A percentile compares a stretch with the other conserved stretches of the same genome.
These are phyloP conservation scores for Vulpes lagopus DNA, from an alignment of 2,113 vertebrate species.

Conservation along the genomic window DNA sequence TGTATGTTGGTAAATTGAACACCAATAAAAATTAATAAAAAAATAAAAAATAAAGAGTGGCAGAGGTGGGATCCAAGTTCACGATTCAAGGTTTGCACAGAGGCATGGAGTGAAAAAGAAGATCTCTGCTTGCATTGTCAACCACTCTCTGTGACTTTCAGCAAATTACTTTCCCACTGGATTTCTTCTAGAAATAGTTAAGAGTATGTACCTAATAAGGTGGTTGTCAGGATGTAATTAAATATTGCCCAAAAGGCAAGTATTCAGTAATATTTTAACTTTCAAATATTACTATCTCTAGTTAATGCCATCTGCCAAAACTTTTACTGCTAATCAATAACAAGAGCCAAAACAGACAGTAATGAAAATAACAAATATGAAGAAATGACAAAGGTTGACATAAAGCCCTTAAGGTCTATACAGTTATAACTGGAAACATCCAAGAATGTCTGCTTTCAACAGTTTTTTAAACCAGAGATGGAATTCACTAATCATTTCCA, in stretches of 20 bases:
- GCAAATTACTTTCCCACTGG: neutral
- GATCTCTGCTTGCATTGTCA: neutral
- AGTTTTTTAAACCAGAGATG: neutral
- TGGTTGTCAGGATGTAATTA: neutral
- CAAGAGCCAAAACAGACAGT: neutral
- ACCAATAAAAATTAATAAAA: no score
- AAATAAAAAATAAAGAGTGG: no score
- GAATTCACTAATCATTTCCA: neutral
- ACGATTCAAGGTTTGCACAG: neutral
- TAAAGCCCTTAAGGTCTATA: neutral
- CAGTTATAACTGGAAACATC: neutral
- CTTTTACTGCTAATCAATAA: neutral
- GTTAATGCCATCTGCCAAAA: neutral
- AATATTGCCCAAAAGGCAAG: neutral
- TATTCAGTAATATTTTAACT: neutral
- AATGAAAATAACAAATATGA: neutral
- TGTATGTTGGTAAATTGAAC: no score
- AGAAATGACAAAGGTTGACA: neutral
- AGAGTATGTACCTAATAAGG: neutral
- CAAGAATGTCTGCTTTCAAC: neutral
- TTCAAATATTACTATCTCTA: neutral
- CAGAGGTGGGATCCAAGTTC: neutral
- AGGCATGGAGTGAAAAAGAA: neutral
- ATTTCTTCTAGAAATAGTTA: slow-evolving; percentile 38
- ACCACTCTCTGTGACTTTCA: neutral